Base-by-base conservation (phyloP, 1,140 invertebrate genomes). In the Sycophaga agraensis region DNA sequence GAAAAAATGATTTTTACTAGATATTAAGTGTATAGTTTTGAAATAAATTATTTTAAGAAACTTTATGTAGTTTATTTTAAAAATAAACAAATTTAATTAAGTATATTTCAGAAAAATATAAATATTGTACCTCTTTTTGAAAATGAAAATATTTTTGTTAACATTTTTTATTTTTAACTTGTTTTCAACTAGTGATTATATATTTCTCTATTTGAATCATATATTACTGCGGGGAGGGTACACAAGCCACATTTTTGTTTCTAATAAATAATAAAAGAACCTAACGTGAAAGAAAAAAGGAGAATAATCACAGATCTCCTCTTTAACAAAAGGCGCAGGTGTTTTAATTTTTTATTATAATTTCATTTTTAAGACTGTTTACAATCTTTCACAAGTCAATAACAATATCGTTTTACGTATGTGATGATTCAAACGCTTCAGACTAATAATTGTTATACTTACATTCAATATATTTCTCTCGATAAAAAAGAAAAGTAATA, bases 191-290 rank as follows among this genome's bases (percentile, higher is more conserved):
- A n/a, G n/a, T 65, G 62, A 61, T 56, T 67, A 61, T 63, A 68
- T 77, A 70, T 77, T 73, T 74, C n/a, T n/a, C n/a, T n/a, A n/a
- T n/a, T n/a, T n/a, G n/a, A n/a, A n/a, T n/a, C n/a, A n/a, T n/a
- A n/a, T n/a, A n/a, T n/a, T n/a, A n/a, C n/a, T n/a, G n/a, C n/a
- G 73, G 75, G 72, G 70, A 80, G 73, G 73, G 68, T 74, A 78
- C 73, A 78, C 70, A 65, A 77, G 70, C 70, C 70, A 75, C 70
- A 70, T 57, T 56, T 55, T 31, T 35, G 43, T 14, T 54, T 37
- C 34, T 28, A 54, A 51, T 14, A 40, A 37, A 59, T 59, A 45
- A 60, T 46, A 35, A 66, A 48, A 49, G 65, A 28, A 59, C 53
- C 49, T 67, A 60, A 61, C 64, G 65, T 57, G 66, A 60, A 68